A percentile compares a stretch with the other conserved stretches of the same genome.
These are phyloP conservation scores for Chrysodeixis includens DNA, from an alignment of 2,888 invertebrate genomes.

Conservation along the genomic window DNA sequence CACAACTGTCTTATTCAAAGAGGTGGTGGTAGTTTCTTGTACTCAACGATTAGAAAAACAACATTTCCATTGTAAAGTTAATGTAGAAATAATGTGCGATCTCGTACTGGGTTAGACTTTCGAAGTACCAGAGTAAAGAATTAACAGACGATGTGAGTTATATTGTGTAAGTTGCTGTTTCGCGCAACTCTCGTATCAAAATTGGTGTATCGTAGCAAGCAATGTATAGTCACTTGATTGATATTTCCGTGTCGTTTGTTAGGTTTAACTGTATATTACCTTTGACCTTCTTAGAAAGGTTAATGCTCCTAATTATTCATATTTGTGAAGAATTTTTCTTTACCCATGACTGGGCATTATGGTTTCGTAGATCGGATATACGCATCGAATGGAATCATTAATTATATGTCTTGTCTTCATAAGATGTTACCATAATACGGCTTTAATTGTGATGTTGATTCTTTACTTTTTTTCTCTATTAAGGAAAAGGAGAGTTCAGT, in stretches of 20 bases:
- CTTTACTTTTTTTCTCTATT: too few relatives aligned
- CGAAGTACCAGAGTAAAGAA: too few relatives aligned
- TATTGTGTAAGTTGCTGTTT: too few relatives aligned
- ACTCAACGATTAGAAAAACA: slow-evolving; percentile 49
- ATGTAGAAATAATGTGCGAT: slow-evolving; percentile 65
- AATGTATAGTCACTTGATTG: not conserved
- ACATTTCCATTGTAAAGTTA: slow-evolving; percentile 62
- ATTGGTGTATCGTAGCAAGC: too few relatives aligned
- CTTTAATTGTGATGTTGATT: not conserved
- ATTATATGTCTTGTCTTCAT: not conserved
- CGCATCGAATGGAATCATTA: not conserved
- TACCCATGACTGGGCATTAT: not conserved
- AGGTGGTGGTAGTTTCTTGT: too few relatives aligned
- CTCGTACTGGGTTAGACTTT: slow-evolving; percentile 30
- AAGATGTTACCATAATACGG: not conserved
- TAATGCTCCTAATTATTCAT: slow-evolving; percentile 33
- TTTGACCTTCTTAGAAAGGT: slow-evolving; percentile 33
- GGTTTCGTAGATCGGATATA: not conserved
- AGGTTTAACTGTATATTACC: not conserved
- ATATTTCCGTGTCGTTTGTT: slow-evolving; percentile 12
- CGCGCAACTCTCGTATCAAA: too few relatives aligned
- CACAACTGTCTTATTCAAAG: too few relatives aligned
- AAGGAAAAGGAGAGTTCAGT: too few relatives aligned
- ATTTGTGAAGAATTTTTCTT: slow-evolving; percentile 2
- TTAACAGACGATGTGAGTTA: too few relatives aligned